These are phyloP conservation scores for Cheilosia variabilis DNA, from an alignment of 2,888 invertebrate species.

Conservation along the genomic window DNA sequence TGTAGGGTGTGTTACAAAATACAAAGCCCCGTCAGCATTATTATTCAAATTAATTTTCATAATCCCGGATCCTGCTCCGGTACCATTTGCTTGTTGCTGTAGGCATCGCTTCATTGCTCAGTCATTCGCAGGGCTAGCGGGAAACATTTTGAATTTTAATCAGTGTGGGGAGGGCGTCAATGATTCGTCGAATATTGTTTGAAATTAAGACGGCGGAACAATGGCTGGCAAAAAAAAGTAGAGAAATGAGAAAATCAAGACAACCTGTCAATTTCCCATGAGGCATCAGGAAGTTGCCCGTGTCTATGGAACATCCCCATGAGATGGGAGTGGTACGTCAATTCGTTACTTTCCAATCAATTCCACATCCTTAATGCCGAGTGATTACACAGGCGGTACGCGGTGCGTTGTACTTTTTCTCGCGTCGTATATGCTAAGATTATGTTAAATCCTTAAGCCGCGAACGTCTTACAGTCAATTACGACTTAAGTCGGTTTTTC, in stretches of 20 bases:
- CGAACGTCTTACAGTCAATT: conserved; percentile 70
- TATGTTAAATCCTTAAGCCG: conserved; percentile 67
- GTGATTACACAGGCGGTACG: conserved; percentile 61
- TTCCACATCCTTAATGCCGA: conserved; percentile 65
- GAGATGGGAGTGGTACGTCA: conserved; percentile 34
- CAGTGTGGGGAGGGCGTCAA: conserved; percentile 66
- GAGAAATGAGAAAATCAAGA: conserved; percentile 52
- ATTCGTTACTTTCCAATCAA: conserved; percentile 74
- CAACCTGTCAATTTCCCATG: conserved; percentile 75
- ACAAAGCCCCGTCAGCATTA: conserved; percentile 77
- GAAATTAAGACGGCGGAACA: conserved; percentile 68
- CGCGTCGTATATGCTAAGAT: conserved; percentile 34
- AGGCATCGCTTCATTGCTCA: conserved; percentile 57
- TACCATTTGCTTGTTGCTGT: conserved; percentile 69
- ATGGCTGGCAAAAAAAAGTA: conserved; percentile 18
- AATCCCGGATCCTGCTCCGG: conserved; percentile 66
- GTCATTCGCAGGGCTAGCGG: conserved; percentile 62
- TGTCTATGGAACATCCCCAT: conserved; percentile 50
- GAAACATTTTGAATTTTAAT: conserved; percentile 72
- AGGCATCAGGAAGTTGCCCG: conserved; percentile 61
- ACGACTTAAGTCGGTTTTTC: conserved; percentile 48
- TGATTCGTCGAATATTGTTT: conserved; percentile 74
- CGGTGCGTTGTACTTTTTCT: conserved; percentile 51
- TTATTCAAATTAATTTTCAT: conserved; percentile 81
- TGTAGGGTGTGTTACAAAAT: conserved; percentile 38